These are phyloP conservation scores for Prorops nasuta DNA, from an alignment of 1,140 invertebrate species.

Conservation along the genomic window DNA sequence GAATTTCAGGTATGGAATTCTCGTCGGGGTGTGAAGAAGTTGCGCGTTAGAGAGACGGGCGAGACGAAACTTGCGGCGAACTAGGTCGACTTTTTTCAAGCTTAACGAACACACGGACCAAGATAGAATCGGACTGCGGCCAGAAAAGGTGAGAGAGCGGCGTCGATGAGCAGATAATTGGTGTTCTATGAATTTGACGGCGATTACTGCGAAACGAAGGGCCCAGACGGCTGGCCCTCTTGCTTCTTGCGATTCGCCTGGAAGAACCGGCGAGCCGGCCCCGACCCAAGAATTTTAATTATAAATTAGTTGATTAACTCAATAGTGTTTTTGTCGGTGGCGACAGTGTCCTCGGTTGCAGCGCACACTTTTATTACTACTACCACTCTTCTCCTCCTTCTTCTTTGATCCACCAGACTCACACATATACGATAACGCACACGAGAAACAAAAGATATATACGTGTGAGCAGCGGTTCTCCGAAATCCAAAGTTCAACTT, in stretches of 20 bases:
- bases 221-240: slow-evolving; percentile 17
- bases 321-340: slow-evolving; percentile 54
- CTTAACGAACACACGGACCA: slow-evolving; percentile 22
- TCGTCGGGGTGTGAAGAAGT: too few relatives aligned
- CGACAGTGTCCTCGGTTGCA: slow-evolving; percentile 42
- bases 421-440: slow-evolving; percentile 21
- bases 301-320: slow-evolving; percentile 61
- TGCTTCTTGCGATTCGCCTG: slow-evolving; percentile 37
- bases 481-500: background rate
- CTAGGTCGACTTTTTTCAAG: slow-evolving; percentile 31
- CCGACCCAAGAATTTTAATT: slow-evolving; percentile 55
- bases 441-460: slow-evolving; percentile 26
- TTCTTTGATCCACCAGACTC: too few relatives aligned
- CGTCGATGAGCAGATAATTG: slow-evolving; percentile 49
- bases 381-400: too few relatives aligned
- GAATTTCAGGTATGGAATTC: too few relatives aligned
- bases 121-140: slow-evolving; percentile 9
- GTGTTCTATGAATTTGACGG: slow-evolving; percentile 55
- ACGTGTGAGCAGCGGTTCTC: slow-evolving; percentile 39
- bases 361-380: too few relatives aligned
- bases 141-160: background rate
- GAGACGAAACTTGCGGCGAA: slow-evolving; percentile 22
- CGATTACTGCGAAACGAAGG: slow-evolving; percentile 51
- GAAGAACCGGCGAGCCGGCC: slow-evolving; percentile 16
- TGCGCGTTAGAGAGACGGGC: too few relatives aligned